These are phyloP conservation scores for Parapsyche elsis DNA, from an alignment of 1,140 invertebrate genomes.

Conservation along the genomic window DNA sequence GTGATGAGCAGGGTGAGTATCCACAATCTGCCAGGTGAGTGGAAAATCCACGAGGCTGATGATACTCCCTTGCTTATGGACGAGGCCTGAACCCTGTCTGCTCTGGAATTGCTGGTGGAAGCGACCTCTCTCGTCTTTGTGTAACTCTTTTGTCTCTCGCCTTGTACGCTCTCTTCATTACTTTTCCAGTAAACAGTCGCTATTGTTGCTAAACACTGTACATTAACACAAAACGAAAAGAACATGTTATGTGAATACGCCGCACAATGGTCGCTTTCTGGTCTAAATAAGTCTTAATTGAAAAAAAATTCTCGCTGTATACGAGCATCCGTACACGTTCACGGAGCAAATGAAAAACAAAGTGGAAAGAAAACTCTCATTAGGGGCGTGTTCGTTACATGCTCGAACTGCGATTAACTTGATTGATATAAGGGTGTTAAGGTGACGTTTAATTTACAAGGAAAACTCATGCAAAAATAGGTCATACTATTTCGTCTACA, in stretches of 20 bases:
- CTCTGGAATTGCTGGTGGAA: conserved; percentile 61
- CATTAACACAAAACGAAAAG: conserved; percentile 42
- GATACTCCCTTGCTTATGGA: conserved; percentile 58
- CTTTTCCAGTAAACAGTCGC: conserved; percentile 84
- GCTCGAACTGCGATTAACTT: conserved; percentile 15
- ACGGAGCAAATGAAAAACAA: background rate
- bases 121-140: conserved; percentile 63
- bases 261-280: conserved; percentile 20
- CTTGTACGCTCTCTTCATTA: conserved; percentile 84
- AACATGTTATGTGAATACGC: conserved; percentile 8
- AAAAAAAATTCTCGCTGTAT: background rate
- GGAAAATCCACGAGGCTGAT: conserved; percentile 52
- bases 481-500: background rate
- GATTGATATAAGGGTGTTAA: conserved; percentile 25
- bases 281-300: conserved; percentile 16
- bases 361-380: conserved; percentile 32
- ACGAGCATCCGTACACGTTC: background rate
- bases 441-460: conserved; percentile 13
- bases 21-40: conserved; percentile 44
- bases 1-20: conserved; percentile 49
- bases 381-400: conserved; percentile 15
- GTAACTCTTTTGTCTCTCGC: conserved; percentile 63
- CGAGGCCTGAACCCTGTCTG: conserved; percentile 65
- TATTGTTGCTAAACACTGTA: conserved; percentile 83
- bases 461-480: conserved; percentile 1